Conservation (phyloP, 2,888 invertebrate genomes). For the Tinea semifulvella region DNA sequence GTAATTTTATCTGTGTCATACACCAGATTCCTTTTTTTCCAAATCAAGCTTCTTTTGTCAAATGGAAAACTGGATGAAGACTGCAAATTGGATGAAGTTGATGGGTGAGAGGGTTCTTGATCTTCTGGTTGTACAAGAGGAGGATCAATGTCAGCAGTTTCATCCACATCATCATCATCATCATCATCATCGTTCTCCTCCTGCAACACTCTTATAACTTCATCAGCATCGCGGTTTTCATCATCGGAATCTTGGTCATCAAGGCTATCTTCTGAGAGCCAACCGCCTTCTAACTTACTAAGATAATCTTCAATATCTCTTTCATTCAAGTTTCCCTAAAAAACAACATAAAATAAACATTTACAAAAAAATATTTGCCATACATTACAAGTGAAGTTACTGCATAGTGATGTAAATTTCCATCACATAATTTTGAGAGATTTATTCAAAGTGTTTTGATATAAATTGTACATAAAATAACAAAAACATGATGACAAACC, state of each 20-base stretch:
- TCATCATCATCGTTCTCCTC: slow-evolving; percentile 26
- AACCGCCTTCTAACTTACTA: slow-evolving; percentile 26
- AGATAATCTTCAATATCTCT: slow-evolving; percentile 25
- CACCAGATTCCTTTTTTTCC: slow-evolving; percentile 28
- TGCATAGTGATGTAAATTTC: slow-evolving; percentile 18
- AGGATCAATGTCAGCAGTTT: slow-evolving; percentile 26
- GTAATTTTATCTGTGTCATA: slow-evolving; percentile 28
- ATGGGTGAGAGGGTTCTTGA: slow-evolving; percentile 26
- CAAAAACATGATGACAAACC: slow-evolving; percentile 26
- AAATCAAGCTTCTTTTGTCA: slow-evolving; percentile 30
- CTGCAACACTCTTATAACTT: slow-evolving; percentile 30
- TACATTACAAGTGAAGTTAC: slow-evolving; percentile 27
- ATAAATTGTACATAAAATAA: slow-evolving; percentile 28
- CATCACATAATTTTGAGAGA: slow-evolving; percentile 27
- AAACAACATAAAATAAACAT: slow-evolving; percentile 29
- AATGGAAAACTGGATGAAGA: slow-evolving; percentile 26
- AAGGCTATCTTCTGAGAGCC: slow-evolving; percentile 28
- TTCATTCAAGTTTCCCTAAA: slow-evolving; percentile 28
- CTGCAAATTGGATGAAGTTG: slow-evolving; percentile 24
- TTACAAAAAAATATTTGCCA: slow-evolving; percentile 24
- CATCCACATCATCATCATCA: slow-evolving; percentile 19
- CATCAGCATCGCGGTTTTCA: slow-evolving; percentile 26
- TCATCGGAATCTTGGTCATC: slow-evolving; percentile 28
- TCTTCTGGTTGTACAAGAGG: slow-evolving; percentile 27
- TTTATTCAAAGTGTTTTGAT: slow-evolving; percentile 27